A percentile compares a stretch with the other conserved stretches of the same genome.
Evolutionary conservation across 2,113 vertebrate species (phyloP).

Genomic region (Microcebus ravelobensis): DNA sequence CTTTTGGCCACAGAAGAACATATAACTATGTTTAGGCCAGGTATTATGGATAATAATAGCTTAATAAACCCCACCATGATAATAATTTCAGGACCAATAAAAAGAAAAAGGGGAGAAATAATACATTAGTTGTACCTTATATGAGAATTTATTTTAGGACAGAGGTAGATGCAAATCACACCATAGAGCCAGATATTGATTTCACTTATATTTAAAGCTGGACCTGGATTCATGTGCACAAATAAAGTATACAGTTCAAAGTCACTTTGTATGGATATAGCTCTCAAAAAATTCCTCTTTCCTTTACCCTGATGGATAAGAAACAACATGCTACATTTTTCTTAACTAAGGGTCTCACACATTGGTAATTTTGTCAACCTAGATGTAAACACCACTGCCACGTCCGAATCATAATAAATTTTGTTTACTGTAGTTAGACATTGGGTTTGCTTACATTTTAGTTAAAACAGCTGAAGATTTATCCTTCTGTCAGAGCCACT

Average conservation of each 20-base stretch:
- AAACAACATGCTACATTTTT: constrained; percentile 48
- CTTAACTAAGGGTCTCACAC: constrained; percentile 67
- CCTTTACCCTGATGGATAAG: constrained; percentile 63
- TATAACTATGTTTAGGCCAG: background rate
- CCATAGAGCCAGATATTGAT: background rate
- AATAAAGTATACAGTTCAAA: constrained; percentile 39
- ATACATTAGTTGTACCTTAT: background rate
- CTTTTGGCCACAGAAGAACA: background rate
- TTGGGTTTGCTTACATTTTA: constrained; percentile 72
- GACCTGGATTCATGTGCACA: background rate
- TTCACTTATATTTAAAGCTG: background rate
- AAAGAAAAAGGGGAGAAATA: background rate
- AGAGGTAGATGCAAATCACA: background rate
- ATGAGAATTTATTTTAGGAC: background rate
- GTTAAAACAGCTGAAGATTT: constrained; percentile 67
- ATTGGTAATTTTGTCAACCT: constrained; percentile 62
- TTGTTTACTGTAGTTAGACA: constrained; percentile 63
- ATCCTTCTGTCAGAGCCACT: constrained; percentile 58
- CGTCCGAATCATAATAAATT: constrained; percentile 68
- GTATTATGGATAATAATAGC: background rate
- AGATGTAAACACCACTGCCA: constrained; percentile 36
- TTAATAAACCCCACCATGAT: background rate
- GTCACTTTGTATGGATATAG: constrained; percentile 57
- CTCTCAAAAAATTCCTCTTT: background rate
- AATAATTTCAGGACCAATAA: background rate